Conservation (phyloP, 1,140 invertebrate species). For the Mizuhopecten yessoensis region DNA sequence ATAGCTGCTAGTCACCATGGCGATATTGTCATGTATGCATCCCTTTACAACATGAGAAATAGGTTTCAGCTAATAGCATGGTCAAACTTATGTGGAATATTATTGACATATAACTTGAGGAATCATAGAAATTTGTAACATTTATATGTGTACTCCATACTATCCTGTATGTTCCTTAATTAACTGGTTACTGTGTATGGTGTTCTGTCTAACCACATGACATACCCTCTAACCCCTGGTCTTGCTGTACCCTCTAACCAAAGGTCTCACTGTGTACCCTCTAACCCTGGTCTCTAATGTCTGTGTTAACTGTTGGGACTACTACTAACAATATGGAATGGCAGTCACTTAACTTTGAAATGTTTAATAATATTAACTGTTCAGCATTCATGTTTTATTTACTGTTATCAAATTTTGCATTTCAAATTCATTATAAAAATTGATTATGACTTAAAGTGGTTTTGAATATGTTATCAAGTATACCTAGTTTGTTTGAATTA, state of each 20-base stretch:
- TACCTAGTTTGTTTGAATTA: background rate
- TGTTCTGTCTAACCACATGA: background rate
- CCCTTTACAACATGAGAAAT: background rate
- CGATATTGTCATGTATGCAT: background rate
- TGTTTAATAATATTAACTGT: background rate
- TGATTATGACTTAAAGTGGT: background rate
- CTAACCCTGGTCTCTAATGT: background rate
- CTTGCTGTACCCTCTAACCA: background rate
- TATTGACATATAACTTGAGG: background rate
- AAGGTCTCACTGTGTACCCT: background rate
- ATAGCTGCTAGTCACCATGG: background rate
- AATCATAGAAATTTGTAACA: background rate
- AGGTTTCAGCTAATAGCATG: background rate
- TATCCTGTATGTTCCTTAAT: too few relatives aligned
- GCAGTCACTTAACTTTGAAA: background rate
- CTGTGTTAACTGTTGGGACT: background rate
- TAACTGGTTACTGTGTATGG: background rate
- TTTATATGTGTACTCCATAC: too few relatives aligned
- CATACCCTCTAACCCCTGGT: background rate
- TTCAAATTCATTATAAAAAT: background rate
- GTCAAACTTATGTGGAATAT: background rate
- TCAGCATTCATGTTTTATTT: background rate
- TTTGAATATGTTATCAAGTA: too few relatives aligned
- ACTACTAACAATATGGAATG: slow-evolving; percentile 3
- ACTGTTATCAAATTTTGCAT: background rate